Base-by-base conservation (phyloP, 2,113 vertebrate species). In the Percina caprodes region DNA sequence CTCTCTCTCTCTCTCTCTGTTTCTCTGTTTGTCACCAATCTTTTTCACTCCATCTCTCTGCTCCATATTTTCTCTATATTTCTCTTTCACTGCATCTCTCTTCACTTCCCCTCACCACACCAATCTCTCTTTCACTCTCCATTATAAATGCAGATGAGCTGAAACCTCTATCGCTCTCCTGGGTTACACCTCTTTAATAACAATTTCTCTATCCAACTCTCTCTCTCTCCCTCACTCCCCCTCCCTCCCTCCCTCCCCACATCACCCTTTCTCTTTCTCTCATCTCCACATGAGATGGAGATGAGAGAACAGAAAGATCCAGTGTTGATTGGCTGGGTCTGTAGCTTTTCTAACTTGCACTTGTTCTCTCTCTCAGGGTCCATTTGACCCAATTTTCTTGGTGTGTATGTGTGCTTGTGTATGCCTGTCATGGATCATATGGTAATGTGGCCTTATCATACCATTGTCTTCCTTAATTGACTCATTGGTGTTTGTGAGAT, bases 141-240 rank as follows among this genome's bases (percentile, higher is more conserved):
- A 91, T 93, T 82, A 83, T 56, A 92, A 87, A 92, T 92, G 88
- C 83, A 88, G 80, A 93, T 89, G 86, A 88, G 85, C 5, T 62
- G 63, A 76, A 80, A 78, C 84, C 48, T 70, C 46, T 9, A 24
- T 54, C 0, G 1, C 60, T 68, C 82, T 86, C 80, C 35, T 56
- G 69, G 56, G 62, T 77, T 72, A 30, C 81, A 86, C 90, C 86
- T 88, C 71, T 85, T 83, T 42, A 84, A 74, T 35, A 68, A 39
- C 79, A 18, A 4, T 52, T 75, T 86, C 77, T 80, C 65, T 26
- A 70, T 83, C 77, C 75, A 59, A 1, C 62, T 59, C 48, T 61
- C 46, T 23, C 56, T 30, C 46, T 63, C 33, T 13, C 18, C 42
- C 72, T 7, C 13, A 8, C 26, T 26, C 23, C 5, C 46, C 21